phyloP scores from a whole-genome alignment of 2,113 vertebrate species.

The Sceloporus tristichus region DNA sequence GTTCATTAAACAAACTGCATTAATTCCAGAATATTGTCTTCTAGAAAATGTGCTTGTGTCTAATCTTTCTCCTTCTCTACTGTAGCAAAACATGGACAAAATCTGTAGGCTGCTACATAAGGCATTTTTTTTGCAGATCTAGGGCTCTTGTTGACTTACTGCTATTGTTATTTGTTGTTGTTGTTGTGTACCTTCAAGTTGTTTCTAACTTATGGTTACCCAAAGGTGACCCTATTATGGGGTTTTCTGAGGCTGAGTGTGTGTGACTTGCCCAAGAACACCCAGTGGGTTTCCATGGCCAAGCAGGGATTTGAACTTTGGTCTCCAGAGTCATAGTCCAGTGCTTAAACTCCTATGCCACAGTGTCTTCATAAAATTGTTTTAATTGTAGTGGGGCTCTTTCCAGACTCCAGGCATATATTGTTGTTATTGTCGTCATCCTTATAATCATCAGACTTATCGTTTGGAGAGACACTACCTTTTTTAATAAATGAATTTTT shows the following conservation, averaged over 20 bases:
- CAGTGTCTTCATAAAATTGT: not conserved
- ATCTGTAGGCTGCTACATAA: constrained; percentile 28
- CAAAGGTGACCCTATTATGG: too few species aligned
- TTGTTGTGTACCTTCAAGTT: too few species aligned
- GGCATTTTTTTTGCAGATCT: constrained; percentile 40
- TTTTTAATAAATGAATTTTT: constrained; percentile 17
- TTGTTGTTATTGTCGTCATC: constrained; percentile 8
- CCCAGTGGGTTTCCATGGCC: too few species aligned
- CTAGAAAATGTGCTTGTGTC: not conserved
- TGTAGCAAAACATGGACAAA: constrained; percentile 37
- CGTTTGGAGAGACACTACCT: not conserved
- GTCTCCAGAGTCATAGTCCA: too few species aligned
- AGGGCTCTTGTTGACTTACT: constrained; percentile 27
- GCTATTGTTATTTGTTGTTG: too few species aligned
- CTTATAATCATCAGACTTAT: not conserved
- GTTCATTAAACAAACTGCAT: constrained; percentile 21
- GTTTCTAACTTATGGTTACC: too few species aligned
- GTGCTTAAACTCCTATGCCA: too few species aligned
- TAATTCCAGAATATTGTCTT: constrained; percentile 51
- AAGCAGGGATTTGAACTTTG: too few species aligned
- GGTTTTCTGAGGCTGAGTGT: too few species aligned
- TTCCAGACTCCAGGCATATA: constrained; percentile 39
- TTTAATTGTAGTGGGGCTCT: constrained; percentile 28
- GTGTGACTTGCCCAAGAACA: too few species aligned
- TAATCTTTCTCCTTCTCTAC: constrained; percentile 37